These are phyloP conservation scores for Myotis daubentonii DNA, from an alignment of 2,797 vertebrate genomes.

Conservation along the genomic window DNA sequence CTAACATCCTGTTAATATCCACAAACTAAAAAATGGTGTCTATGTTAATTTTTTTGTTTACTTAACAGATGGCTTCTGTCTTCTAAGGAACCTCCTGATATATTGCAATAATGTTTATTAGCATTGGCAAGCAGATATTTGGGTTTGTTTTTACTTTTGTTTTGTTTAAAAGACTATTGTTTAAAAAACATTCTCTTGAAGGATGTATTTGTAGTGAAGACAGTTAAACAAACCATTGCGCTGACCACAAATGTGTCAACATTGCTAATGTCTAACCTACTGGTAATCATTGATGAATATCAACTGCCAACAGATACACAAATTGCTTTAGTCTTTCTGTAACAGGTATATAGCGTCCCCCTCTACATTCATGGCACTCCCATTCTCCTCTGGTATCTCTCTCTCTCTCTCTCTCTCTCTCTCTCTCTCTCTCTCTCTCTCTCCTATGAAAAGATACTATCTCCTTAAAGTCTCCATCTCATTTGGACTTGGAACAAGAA, in stretches of 20 bases:
- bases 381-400: background rate
- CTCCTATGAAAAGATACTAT: background rate
- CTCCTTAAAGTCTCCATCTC: constrained; percentile 38
- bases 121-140: constrained; percentile 23
- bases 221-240: constrained; percentile 19
- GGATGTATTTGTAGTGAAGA: constrained; percentile 37
- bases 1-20: background rate
- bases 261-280: background rate
- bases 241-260: background rate
- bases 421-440: background rate
- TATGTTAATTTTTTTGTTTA: constrained; percentile 9
- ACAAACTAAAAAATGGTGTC: constrained; percentile 1
- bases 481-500: constrained; percentile 58
- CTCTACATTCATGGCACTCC: background rate
- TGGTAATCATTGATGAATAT: background rate
- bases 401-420: too few species aligned
- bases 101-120: constrained; percentile 10
- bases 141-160: constrained; percentile 37
- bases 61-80: constrained; percentile 53
- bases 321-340: background rate
- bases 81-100: background rate
- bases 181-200: constrained; percentile 49
- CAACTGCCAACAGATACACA: background rate
- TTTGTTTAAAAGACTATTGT: constrained; percentile 52
- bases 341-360: background rate